These are phyloP conservation scores for Macropis europaea DNA, from an alignment of 2,888 invertebrate genomes.

Conservation along the genomic window DNA sequence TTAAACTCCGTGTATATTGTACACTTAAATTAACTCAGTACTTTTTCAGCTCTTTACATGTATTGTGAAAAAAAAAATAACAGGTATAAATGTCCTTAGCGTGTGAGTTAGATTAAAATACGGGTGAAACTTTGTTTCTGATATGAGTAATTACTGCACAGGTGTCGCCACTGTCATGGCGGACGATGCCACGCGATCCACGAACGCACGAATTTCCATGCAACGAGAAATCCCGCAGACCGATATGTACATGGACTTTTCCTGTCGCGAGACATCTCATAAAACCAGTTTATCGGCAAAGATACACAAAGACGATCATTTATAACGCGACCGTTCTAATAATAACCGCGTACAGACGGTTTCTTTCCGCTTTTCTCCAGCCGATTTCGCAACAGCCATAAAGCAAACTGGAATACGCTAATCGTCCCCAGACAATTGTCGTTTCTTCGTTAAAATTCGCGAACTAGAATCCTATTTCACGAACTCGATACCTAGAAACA, in stretches of 20 bases:
- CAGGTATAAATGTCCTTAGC: no score
- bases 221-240: not conserved
- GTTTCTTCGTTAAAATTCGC: conserved; percentile 13
- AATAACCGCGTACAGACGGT: conserved; percentile 39
- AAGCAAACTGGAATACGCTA: conserved; percentile 18
- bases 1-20: no score
- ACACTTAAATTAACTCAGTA: no score
- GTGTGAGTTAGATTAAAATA: no score
- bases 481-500: no score
- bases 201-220: not conserved
- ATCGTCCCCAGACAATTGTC: conserved; percentile 34
- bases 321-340: conserved; percentile 40
- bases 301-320: conserved; percentile 53
- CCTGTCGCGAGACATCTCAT: conserved; percentile 7
- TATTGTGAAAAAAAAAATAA: no score
- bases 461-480: not conserved
- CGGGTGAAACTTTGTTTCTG: no score
- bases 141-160: not conserved
- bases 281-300: conserved; percentile 56
- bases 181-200: not conserved
- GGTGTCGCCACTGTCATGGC: not conserved
- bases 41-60: no score
- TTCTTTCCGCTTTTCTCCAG: not conserved
- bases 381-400: conserved; percentile 24
- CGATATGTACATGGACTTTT: not conserved